Conservation (phyloP, 2,797 vertebrate genomes). For the Apogon talboti region DNA sequence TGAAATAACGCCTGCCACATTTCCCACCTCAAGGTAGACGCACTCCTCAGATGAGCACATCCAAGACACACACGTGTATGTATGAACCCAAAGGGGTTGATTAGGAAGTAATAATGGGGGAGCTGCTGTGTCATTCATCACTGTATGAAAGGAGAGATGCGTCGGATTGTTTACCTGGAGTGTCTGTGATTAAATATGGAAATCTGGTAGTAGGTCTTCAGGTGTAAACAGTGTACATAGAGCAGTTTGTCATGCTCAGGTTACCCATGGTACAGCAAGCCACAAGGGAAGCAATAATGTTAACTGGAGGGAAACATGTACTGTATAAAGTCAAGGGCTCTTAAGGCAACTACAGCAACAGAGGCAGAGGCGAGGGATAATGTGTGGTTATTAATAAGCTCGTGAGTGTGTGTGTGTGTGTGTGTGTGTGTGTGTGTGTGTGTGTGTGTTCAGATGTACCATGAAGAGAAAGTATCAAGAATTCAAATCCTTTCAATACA, state of each 20-base stretch:
- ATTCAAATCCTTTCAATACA: slow-evolving; percentile 57
- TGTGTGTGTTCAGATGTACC: slow-evolving; percentile 18
- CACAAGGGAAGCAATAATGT: slow-evolving; percentile 7
- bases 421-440: slow-evolving; percentile 1
- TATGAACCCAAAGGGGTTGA: slow-evolving; percentile 60
- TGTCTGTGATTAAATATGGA: slow-evolving; percentile 58
- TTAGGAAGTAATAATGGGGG: slow-evolving; percentile 69
- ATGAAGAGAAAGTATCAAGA: slow-evolving; percentile 28
- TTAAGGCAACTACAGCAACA: slow-evolving; percentile 33
- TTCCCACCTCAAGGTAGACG: slow-evolving; percentile 55
- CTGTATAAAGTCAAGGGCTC: slow-evolving; percentile 21
- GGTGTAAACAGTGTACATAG: slow-evolving; percentile 26
- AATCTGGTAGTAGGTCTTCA: slow-evolving; percentile 21
- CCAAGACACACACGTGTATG: slow-evolving; percentile 15
- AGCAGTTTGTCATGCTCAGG: slow-evolving; percentile 16
- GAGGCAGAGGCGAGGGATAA: not conserved
- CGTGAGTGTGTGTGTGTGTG: too few species aligned
- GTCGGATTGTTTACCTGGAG: slow-evolving; percentile 46
- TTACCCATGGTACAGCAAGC: not conserved
- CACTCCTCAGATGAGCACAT: slow-evolving; percentile 8
- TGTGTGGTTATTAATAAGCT: slow-evolving; percentile 10
- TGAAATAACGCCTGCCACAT: slow-evolving; percentile 66
- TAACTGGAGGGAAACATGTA: slow-evolving; percentile 4
- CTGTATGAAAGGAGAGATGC: slow-evolving; percentile 43
- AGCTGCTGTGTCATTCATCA: slow-evolving; percentile 53